Base-by-base conservation (phyloP, 1,140 invertebrate species). In the Harpegnathos saltator region DNA sequence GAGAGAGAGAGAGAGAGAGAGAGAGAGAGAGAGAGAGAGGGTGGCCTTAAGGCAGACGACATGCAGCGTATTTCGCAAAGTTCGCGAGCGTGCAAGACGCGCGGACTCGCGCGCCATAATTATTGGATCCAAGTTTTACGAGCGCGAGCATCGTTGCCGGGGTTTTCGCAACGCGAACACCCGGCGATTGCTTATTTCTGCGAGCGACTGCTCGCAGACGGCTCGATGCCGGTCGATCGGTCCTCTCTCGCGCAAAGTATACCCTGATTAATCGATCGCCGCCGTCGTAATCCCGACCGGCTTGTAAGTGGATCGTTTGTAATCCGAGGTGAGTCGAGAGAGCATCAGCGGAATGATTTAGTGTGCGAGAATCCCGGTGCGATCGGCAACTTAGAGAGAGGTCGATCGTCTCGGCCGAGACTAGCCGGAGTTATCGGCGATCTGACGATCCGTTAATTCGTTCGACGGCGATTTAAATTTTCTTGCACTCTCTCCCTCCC, bases 251-350 rank as follows among this genome's bases (percentile, higher is more conserved):
- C 48, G 81, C 52, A 83, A 73, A 84, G 73, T 73, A 69, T 72
- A 83, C 52, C 38, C 52, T 82, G 59, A 87, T 87, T 87, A 87
- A 87, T 87, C 86, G 81, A 87, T 87, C 62, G 86, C 65, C 38
- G 48, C 15, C 66, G 48, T 63, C 54, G 73, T 87, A 87, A 87
- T 87, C 59, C 81, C 81, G 58, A 87, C 73, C 75, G 72, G 82
- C 85, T 86, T 84, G 85, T 86, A 87, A 87, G 81, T 87, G 73
- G 85, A 73, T 87, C 86, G 86, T 84, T 87, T 52, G 65, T 87
- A 86, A 87, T 84, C 63, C 85, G 38, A 48, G 44, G 54, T 69
- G 38, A 56, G 59, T 48, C 62, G 56, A 73, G 65, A 69, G 65
- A 69, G 77, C 24, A 80, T 58, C 78, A 58, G 19, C 50, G 52